Conservation (phyloP, 92 coral and sea anemone species). For the Siderastrea radians region DNA sequence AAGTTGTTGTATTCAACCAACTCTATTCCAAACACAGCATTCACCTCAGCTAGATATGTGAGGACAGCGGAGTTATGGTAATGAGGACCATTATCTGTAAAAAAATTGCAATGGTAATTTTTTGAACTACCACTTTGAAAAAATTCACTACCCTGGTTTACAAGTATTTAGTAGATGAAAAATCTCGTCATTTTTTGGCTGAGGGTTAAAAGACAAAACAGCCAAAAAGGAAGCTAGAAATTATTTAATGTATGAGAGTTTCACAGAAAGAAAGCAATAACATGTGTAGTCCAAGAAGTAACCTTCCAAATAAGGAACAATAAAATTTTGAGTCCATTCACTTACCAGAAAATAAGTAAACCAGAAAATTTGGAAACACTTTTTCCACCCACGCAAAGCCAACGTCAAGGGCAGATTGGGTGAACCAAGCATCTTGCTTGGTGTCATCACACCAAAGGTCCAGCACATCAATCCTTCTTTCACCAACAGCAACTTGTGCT, state of each 20-base stretch:
- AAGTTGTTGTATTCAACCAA: neutral
- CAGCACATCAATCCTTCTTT: neutral
- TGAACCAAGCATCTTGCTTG: constrained; percentile 33
- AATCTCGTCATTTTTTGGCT: neutral
- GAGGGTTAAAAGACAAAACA: neutral
- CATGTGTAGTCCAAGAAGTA: neutral
- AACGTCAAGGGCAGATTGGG: constrained; percentile 31
- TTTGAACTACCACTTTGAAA: neutral
- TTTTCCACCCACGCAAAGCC: constrained; percentile 18
- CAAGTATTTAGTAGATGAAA: neutral
- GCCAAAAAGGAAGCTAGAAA: neutral
- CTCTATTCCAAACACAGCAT: neutral
- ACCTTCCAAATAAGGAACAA: neutral
- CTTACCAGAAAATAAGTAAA: constrained; percentile 48
- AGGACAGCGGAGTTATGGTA: constrained; percentile 46
- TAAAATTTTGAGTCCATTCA: neutral
- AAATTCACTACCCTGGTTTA: neutral
- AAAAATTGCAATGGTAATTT: neutral
- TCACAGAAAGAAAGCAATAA: neutral
- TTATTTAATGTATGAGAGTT: neutral
- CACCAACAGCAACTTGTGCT: neutral
- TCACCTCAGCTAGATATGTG: constrained; percentile 22
- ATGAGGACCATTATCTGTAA: constrained; percentile 31
- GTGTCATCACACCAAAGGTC: constrained; percentile 48
- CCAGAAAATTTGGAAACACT: constrained; percentile 15